Evolutionary conservation across 1,140 invertebrate genomes (phyloP), one percentile per base, ranked within the genome.

Genomic region (Saccostrea glomerata): DNA sequence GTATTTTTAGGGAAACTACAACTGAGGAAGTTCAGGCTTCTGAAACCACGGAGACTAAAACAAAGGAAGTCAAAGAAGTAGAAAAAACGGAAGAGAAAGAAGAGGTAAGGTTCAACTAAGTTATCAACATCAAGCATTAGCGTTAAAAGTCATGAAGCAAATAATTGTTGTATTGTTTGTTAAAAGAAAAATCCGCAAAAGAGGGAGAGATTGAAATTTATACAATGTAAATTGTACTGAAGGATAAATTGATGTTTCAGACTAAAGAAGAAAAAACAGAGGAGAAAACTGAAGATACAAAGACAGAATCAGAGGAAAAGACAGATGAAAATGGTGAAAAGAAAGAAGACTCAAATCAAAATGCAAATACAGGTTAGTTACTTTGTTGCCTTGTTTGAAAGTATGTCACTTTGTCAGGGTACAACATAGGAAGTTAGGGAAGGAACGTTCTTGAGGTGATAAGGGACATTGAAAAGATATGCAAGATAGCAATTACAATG

Each of bases 301-400:
- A 89, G 56, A 56, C 63, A 82, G 82, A 82, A 55, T n/a, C 86
- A 56, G 86, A 82, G 84, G 90, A 89, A 17, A 86, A 88, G n/a
- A 88, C 86, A 87, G 84, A 90, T 83, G 89, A 92, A 86, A 90
- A 84, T 87, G 86, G 84, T 58, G 85, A 88, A 15, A 77, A 70
- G 30, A 70, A 82, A 9, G 89, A 90, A 70, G 88, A 92, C 47
- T 91, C 90, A 85, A 92, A 92, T 84, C 86, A 92, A 84, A 92
- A 92, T 88, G 91, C 91, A 5, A 86, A 77, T 25, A 77, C 70
- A 77, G 70, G 70, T 77, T 3, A 12, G 66, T 73, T 15, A 9
- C 6, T 60, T 15, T 60, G 58, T 15, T 60, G 13, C 30, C 30
- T 36, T 36, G 0, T 36, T 36, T 36, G 30, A 36, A 36, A 36